Evolutionary conservation across 64 coral and sea anemone genomes (phyloP).

Genomic region (Montipora capricornis): DNA sequence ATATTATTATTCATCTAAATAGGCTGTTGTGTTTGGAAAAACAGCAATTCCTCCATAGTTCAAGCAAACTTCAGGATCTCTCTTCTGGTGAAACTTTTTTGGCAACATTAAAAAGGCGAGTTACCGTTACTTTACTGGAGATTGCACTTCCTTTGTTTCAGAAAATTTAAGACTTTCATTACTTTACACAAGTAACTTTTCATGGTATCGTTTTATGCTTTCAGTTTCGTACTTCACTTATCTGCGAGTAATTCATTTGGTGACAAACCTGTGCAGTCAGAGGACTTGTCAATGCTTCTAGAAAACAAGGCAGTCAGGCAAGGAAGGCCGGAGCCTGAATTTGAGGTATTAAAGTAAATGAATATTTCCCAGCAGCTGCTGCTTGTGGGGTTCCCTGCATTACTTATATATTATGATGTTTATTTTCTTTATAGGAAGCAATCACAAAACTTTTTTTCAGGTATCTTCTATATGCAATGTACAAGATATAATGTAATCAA

Average conservation of each 20-base stretch:
- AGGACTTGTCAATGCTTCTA: slow-evolving; percentile 29
- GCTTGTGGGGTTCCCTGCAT: too few relatives aligned
- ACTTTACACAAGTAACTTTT: not conserved
- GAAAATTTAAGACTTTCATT: too few relatives aligned
- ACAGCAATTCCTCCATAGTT: not conserved
- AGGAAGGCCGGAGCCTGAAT: not conserved
- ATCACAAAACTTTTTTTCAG: too few relatives aligned
- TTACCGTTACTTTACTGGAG: not conserved
- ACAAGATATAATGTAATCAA: too few relatives aligned
- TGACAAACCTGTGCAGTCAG: slow-evolving; percentile 6
- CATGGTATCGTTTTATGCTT: not conserved
- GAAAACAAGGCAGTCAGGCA: not conserved
- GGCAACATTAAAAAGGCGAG: not conserved
- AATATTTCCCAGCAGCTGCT: too few relatives aligned
- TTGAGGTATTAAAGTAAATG: not conserved
- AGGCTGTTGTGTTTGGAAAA: slow-evolving; percentile 10
- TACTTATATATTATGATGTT: too few relatives aligned
- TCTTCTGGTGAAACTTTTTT: slow-evolving; percentile 1
- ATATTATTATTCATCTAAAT: not conserved
- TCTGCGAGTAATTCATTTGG: slow-evolving; percentile 55
- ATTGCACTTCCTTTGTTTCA: not conserved
- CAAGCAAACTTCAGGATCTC: not conserved
- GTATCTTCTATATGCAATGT: too few relatives aligned
- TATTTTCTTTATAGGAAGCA: too few relatives aligned
- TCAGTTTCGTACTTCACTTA: slow-evolving; percentile 51